These are phyloP conservation scores for Brachyalestes nurse DNA, from an alignment of 2,797 vertebrate species.

Conservation along the genomic window DNA sequence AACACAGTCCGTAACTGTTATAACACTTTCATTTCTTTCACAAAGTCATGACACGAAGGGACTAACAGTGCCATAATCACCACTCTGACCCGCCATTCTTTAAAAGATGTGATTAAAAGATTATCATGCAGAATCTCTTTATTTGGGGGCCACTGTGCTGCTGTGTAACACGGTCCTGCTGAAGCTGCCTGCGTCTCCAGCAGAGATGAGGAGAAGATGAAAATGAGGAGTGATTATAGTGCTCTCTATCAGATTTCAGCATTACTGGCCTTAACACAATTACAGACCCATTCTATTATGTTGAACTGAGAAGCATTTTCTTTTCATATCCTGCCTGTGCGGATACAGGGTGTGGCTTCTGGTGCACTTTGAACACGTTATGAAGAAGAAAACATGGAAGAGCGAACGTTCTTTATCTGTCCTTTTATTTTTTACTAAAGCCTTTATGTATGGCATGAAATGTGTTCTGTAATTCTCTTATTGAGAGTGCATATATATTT, in stretches of 20 bases:
- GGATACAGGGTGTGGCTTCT: constrained; percentile 4
- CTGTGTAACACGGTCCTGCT: neutral
- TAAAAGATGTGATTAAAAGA: constrained; percentile 3
- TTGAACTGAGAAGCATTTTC: constrained; percentile 30
- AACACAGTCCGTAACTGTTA: too few species aligned
- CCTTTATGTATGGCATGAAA: too few species aligned
- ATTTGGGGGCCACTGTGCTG: neutral
- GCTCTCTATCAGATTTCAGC: constrained; percentile 67
- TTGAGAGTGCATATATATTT: too few species aligned
- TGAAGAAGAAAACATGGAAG: neutral
- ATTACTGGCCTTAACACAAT: constrained; percentile 67
- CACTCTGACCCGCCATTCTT: too few species aligned
- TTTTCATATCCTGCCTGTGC: constrained; percentile 39
- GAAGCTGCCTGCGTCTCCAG: neutral
- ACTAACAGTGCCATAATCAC: too few species aligned
- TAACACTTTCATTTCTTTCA: too few species aligned
- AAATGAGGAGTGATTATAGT: constrained; percentile 63
- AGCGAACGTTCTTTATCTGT: neutral
- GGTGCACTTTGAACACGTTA: neutral
- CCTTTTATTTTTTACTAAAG: too few species aligned
- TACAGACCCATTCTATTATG: constrained; percentile 62
- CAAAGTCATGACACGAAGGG: neutral
- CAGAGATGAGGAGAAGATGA: constrained; percentile 64
- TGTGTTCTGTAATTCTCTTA: too few species aligned
- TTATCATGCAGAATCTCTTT: too few species aligned